Evolutionary conservation across 2,888 invertebrate species (phyloP).

Genomic region (Augiades crinisus): DNA sequence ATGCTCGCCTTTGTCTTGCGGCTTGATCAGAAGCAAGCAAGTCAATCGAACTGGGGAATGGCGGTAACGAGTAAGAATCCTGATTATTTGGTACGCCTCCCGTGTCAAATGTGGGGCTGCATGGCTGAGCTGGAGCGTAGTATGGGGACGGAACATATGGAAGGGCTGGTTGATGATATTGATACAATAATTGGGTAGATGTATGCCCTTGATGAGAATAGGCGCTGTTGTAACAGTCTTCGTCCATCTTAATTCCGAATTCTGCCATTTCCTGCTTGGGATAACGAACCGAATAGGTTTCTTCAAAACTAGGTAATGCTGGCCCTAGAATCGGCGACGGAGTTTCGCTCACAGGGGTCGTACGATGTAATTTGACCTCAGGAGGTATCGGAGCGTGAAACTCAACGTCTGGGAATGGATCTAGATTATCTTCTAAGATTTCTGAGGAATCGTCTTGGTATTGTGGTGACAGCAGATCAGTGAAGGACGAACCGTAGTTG

Average conservation of each 20-base stretch:
- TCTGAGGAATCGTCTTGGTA: constrained; percentile 87
- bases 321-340: constrained; percentile 77
- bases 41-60: constrained; percentile 86
- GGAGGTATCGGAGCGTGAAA: constrained; percentile 71
- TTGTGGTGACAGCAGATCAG: constrained; percentile 88
- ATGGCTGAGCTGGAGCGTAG: constrained; percentile 82
- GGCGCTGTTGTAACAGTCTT: constrained; percentile 88
- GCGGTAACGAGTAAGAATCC: constrained; percentile 86
- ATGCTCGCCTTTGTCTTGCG: constrained; percentile 86
- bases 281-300: constrained; percentile 91
- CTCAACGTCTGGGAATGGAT: constrained; percentile 87
- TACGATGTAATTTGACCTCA: constrained; percentile 66
- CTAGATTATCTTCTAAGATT: constrained; percentile 86
- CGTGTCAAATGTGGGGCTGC: constrained; percentile 76
- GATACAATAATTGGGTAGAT: constrained; percentile 80
- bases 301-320: constrained; percentile 92
- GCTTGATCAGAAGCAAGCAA: constrained; percentile 84
- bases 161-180: constrained; percentile 81
- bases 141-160: constrained; percentile 80
- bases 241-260: constrained; percentile 91
- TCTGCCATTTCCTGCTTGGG: constrained; percentile 83
- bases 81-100: constrained; percentile 77
- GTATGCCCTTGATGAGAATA: constrained; percentile 81
- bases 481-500: constrained; percentile 90
- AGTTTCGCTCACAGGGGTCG: constrained; percentile 68